Evolutionary conservation across 2,888 invertebrate genomes (phyloP), one percentile per base, ranked within the genome.

Genomic region (Torymus tubicola): DNA sequence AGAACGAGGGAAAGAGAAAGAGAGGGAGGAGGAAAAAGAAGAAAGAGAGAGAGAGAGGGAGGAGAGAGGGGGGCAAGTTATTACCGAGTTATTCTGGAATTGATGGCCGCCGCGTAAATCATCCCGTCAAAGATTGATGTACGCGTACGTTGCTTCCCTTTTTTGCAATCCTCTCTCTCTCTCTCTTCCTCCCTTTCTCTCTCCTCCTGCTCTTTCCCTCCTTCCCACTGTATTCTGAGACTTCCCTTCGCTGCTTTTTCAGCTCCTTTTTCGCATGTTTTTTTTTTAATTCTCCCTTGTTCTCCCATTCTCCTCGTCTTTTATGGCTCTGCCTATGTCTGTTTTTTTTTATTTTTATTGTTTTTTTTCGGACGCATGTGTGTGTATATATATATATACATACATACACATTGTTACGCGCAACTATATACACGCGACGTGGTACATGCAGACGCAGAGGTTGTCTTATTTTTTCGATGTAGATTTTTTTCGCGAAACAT

Each of bases 31-130:
- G 63, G 71, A 31, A 13, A 16, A 42, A 50, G 14, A n/a, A 21
- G 24, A 68, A 50, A 14, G 13, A 53, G 16, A 18, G 5, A 21
- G 69, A 55, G 53, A 16, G 58, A 58, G 18, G 52, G 60, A 60
- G 60, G 55, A 60, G 31, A 16, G 42, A 69, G 52, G 63, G 69
- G 86, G 87, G 84, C 81, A 83, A 88, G 87, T 88, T 87, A 87
- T 87, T 88, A 88, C 87, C 87, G 86, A 87, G 87, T 88, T 88
- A 87, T 88, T 87, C 86, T 86, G 86, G 87, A 87, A 87, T 87
- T 87, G 87, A 88, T 87, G 88, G 88, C 87, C 85, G 86, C 85
- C 86, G 85, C 86, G 88, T 88, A 87, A 87, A 88, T 88, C 88
- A 87, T 88, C 84, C 86, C 86, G 87, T 86, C 87, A 85, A 85